Evolutionary conservation across 64 coral and sea anemone genomes (phyloP), one percentile per base, ranked within the genome.

Genomic region (Montipora sp.): DNA sequence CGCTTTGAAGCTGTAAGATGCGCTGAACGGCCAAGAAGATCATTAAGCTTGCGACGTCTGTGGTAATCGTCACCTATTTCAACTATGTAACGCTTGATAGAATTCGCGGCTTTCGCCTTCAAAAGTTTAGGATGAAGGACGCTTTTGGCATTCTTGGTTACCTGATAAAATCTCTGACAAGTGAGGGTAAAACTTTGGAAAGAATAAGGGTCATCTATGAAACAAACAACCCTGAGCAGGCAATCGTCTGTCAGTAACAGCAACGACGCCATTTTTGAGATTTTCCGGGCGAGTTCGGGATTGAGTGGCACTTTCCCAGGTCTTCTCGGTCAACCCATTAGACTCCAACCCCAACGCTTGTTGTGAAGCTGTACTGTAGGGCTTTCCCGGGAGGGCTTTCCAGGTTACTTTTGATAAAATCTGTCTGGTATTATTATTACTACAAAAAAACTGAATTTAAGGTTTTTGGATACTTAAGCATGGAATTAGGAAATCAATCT

Each of bases 151-250:
- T 60, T 88, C 47, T 58, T 82, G 22, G 58, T 47, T 44, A 89
- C 77, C 15, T 95, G 78, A 8, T 68, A 2, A 19, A 95, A 75
- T 88, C 94, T 95, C 79, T 77, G 82, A 70, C 94, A 95, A 3
- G 89, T 75, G 6, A 95, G 59, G 9, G 61, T 67, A 67, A 95
- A 50, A 71, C 50, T 88, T 77, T 83, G 74, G 57, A 92, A 92
- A 15, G 77, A 76, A 55, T 2, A 7, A 0, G 53, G 68, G 80
- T 88, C 83, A 59, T 82, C 21, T 51, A 95, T 8, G 67, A 8
- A 89, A 0, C 77, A 63, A 51, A 92, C 18, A 77, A 92, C 83
- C 27, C 46, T 67, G 44, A 20, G 82, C 11, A 96, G 43, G 50
- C 90, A 92, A 69, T 92, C 94, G 8, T 96, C 86, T 18, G 88